Evolutionary conservation across 1,140 invertebrate species (phyloP).

Genomic region (Drosophila azteca): DNA sequence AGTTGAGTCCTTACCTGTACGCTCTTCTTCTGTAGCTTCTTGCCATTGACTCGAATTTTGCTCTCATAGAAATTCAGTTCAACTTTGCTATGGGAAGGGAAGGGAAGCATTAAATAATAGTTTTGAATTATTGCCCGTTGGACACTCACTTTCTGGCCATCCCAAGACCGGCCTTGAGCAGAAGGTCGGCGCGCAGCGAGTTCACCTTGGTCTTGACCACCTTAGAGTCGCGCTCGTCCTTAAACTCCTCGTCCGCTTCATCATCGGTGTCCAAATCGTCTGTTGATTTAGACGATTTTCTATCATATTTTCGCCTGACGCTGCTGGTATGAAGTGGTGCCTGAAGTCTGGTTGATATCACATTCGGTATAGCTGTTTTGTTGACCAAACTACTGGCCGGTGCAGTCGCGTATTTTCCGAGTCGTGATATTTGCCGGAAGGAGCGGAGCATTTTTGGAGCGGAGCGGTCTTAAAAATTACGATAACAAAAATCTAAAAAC

Average conservation of each 20-base stretch:
- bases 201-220: constrained; percentile 86
- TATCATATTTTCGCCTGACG: constrained; percentile 59
- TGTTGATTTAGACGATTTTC: constrained; percentile 53
- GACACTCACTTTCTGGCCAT: constrained; percentile 87
- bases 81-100: constrained; percentile 85
- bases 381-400: constrained; percentile 17
- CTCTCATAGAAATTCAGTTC: constrained; percentile 88
- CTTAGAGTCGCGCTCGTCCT: constrained; percentile 85
- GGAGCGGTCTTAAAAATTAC: constrained; percentile 55
- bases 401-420: constrained; percentile 10
- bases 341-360: not conserved
- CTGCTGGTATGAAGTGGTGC: constrained; percentile 40
- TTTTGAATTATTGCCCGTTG: not conserved
- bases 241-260: constrained; percentile 74
- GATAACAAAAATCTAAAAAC: constrained; percentile 55
- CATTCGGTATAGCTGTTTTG: not conserved
- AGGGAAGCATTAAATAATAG: not conserved
- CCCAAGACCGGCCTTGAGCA: constrained; percentile 88
- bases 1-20: constrained; percentile 75
- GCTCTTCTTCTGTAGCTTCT: constrained; percentile 87
- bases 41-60: constrained; percentile 87
- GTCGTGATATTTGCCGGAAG: constrained; percentile 45
- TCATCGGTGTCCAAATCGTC: constrained; percentile 74
- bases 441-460: constrained; percentile 56
- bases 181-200: constrained; percentile 87